Percentiles rank a stretch among this genome's conserved stretches.
phyloP scores from a whole-genome alignment of 2,113 vertebrate species.

The Tachysurus fulvidraco region DNA sequence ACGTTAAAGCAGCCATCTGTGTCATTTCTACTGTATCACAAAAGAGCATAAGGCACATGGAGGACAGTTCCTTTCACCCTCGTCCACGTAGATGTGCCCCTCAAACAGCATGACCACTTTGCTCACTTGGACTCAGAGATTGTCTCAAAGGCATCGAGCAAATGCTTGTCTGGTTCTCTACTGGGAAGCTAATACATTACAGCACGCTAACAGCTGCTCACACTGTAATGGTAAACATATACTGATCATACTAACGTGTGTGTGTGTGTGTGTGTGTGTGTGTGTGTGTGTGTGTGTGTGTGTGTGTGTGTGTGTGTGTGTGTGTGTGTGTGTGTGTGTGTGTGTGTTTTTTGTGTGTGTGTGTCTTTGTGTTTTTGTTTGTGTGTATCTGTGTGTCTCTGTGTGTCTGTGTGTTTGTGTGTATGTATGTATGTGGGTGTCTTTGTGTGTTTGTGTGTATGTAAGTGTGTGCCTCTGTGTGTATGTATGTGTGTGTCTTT shows the following conservation, averaged over 20 bases:
- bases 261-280: not conserved
- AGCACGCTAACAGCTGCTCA: not conserved
- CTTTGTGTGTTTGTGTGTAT: too few species aligned
- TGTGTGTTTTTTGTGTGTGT: not conserved
- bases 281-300: not conserved
- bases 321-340: not conserved
- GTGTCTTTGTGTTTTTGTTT: not conserved
- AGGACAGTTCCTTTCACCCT: not conserved
- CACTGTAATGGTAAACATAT: not conserved
- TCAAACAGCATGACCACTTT: not conserved
- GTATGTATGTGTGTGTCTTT: too few species aligned
- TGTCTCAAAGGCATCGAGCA: not conserved
- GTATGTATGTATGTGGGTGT: too few species aligned
- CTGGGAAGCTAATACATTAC: not conserved
- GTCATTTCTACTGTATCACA: too few species aligned
- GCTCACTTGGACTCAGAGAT: not conserved
- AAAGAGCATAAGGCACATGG: not conserved
- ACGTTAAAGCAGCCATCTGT: too few species aligned
- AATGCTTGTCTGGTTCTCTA: too few species aligned
- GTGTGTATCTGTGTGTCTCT: not conserved
- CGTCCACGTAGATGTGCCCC: not conserved
- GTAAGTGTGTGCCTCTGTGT: too few species aligned
- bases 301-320: not conserved
- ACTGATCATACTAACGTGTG: not conserved
- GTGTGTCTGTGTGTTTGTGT: not conserved